Evolutionary conservation across 2,113 vertebrate genomes (phyloP).

Genomic region (Hiodon alosoides): DNA sequence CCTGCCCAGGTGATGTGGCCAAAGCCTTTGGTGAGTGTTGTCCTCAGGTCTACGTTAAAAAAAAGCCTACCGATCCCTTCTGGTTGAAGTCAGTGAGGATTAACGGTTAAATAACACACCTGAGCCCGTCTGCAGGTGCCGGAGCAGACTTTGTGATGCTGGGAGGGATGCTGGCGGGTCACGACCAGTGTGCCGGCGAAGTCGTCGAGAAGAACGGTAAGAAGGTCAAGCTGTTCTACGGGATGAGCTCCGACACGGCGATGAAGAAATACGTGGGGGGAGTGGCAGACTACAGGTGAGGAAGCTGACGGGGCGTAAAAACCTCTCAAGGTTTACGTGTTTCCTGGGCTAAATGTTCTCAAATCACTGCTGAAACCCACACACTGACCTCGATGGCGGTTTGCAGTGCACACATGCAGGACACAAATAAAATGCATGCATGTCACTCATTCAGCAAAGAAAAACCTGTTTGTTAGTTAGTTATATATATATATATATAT

Average conservation of each 20-base stretch:
- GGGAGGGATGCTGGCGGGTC: conserved; percentile 95
- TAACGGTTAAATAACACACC: not conserved
- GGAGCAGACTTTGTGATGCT: conserved; percentile 99
- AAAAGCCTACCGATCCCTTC: too few relatives aligned
- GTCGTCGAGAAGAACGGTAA: conserved; percentile 86
- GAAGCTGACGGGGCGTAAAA: too few relatives aligned
- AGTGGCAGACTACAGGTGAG: conserved; percentile 91
- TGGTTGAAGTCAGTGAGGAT: not conserved
- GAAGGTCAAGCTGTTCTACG: conserved; percentile 93
- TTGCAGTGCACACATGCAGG: too few relatives aligned
- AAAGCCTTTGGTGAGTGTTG: conserved; percentile 91
- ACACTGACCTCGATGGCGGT: too few relatives aligned
- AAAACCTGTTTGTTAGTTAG: too few relatives aligned
- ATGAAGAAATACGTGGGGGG: conserved; percentile 95
- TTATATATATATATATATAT: too few relatives aligned
- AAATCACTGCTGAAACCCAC: too few relatives aligned
- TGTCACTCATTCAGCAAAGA: too few relatives aligned
- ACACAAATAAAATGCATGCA: too few relatives aligned
- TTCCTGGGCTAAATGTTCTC: too few relatives aligned
- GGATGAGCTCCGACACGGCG: conserved; percentile 96
- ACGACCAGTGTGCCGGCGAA: conserved; percentile 89
- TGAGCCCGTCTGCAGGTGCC: conserved; percentile 62
- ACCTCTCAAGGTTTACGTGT: too few relatives aligned
- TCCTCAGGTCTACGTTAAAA: not conserved
- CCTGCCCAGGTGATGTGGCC: conserved; percentile 95